These are phyloP conservation scores for Octopus sinensis DNA, from an alignment of 1,140 invertebrate species.

Conservation along the genomic window DNA sequence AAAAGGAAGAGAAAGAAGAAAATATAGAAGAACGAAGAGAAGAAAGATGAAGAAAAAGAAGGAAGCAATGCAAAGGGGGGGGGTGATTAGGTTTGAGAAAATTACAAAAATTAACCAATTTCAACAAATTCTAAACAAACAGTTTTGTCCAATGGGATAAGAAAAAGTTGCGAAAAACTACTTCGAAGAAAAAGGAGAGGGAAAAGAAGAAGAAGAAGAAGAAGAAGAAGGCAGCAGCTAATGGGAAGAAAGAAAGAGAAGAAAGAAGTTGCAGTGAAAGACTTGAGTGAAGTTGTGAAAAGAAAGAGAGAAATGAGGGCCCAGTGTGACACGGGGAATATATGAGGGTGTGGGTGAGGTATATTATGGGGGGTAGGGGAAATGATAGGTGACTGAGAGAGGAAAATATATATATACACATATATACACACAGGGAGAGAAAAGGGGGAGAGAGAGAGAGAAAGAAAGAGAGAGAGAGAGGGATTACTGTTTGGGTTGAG, in stretches of 20 bases:
- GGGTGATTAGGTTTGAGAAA: neutral
- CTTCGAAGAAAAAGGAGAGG: neutral
- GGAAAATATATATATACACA: neutral
- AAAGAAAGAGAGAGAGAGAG: neutral
- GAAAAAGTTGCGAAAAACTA: neutral
- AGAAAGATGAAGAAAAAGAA: neutral
- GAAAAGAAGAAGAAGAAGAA: neutral
- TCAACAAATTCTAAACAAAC: neutral
- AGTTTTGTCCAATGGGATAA: neutral
- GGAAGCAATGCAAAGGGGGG: neutral
- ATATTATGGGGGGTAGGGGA: neutral
- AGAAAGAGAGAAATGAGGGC: neutral
- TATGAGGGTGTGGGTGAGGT: neutral
- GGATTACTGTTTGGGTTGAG: no score
- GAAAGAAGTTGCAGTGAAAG: neutral
- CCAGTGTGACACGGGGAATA: neutral
- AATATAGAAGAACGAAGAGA: slow-evolving; percentile 10
- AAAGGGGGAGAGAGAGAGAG: neutral
- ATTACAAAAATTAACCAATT: neutral
- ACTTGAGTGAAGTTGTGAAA: neutral
- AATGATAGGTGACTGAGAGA: neutral
- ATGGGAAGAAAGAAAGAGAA: neutral
- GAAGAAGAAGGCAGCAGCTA: neutral
- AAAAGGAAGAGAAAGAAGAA: neutral
- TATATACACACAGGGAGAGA: neutral